Percentiles rank a stretch among this genome's conserved stretches.
These are phyloP conservation scores for Aphidius ervi DNA, from an alignment of 1,140 invertebrate species.

Conservation along the genomic window DNA sequence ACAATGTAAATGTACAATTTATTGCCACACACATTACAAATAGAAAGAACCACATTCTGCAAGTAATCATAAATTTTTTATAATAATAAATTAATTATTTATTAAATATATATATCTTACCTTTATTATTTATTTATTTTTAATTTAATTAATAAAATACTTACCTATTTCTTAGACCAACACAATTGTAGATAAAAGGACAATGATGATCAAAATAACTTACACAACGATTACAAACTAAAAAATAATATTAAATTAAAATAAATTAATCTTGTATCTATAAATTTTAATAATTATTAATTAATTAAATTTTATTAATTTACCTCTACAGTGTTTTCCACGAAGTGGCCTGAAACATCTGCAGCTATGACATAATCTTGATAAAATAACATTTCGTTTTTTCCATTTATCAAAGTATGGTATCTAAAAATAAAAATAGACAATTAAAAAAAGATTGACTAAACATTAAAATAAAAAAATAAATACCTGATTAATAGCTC, in stretches of 20 bases:
- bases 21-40: constrained; percentile 83
- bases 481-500: constrained; percentile 73
- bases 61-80: constrained; percentile 33
- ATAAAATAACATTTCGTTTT: constrained; percentile 78
- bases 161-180: constrained; percentile 73
- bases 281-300: no score
- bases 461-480: neutral
- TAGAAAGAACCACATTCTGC: constrained; percentile 84
- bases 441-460: neutral
- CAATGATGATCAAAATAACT: constrained; percentile 93
- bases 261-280: no score
- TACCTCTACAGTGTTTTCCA: constrained; percentile 79
- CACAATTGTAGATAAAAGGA: constrained; percentile 92
- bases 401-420: constrained; percentile 87
- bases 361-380: constrained; percentile 85
- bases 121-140: neutral
- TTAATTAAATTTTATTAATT: no score
- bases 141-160: constrained; percentile 6
- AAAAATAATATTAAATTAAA: no score
- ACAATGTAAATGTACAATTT: constrained; percentile 81
- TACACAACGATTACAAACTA: constrained; percentile 85
- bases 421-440: constrained; percentile 52
- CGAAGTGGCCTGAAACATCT: constrained; percentile 78
- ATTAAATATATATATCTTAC: neutral
- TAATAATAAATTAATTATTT: constrained; percentile 11